These are phyloP conservation scores for Drosophila lacicola DNA, from an alignment of 2,888 invertebrate species.

Conservation along the genomic window DNA sequence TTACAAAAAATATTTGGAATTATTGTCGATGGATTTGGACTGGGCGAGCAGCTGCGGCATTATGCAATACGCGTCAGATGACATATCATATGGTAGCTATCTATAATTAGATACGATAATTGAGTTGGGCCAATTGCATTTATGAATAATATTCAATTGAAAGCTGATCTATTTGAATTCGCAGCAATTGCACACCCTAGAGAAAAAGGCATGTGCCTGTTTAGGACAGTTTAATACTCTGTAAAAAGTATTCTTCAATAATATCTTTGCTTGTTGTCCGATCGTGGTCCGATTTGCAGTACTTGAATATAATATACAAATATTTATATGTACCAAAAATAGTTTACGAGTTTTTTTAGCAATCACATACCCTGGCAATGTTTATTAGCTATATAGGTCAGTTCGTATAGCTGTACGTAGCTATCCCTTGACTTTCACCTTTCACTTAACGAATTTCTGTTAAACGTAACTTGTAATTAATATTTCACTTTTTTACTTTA, in stretches of 20 bases:
- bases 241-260: too few relatives aligned
- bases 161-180: slow-evolving; percentile 14
- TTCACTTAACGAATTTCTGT: slow-evolving; percentile 36
- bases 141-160: slow-evolving; percentile 48
- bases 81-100: slow-evolving; percentile 35
- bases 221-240: too few relatives aligned
- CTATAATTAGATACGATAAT: slow-evolving; percentile 64
- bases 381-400: slow-evolving; percentile 32
- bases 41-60: slow-evolving; percentile 29
- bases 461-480: slow-evolving; percentile 56
- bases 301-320: too few relatives aligned
- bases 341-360: too few relatives aligned
- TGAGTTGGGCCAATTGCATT: slow-evolving; percentile 57
- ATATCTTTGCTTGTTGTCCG: too few relatives aligned
- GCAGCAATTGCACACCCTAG: background rate
- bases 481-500: slow-evolving; percentile 51
- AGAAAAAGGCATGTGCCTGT: too few relatives aligned
- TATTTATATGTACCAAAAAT: background rate
- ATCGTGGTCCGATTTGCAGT: too few relatives aligned
- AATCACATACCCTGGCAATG: background rate
- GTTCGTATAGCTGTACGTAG: slow-evolving; percentile 17
- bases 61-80: slow-evolving; percentile 57
- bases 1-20: slow-evolving; percentile 59
- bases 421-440: slow-evolving; percentile 22
- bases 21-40: slow-evolving; percentile 48